Evolutionary conservation across 2,113 vertebrate genomes (phyloP).

Genomic region (Danionella cerebrum): DNA sequence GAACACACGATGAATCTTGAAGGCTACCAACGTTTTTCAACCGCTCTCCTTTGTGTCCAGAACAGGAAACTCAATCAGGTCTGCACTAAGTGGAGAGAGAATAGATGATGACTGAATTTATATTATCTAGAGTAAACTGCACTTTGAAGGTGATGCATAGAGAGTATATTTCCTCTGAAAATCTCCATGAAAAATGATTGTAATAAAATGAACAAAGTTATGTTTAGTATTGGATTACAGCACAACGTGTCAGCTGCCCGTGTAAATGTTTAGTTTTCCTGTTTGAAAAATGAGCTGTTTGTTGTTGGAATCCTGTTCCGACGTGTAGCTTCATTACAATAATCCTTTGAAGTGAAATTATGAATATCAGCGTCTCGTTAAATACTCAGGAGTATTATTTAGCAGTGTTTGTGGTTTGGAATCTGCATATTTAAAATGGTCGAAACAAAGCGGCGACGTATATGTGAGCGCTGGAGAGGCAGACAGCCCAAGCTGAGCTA

Average conservation of each 20-base stretch:
- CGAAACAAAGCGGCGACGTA: neutral
- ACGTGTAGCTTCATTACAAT: neutral
- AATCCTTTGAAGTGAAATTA: constrained; percentile 11
- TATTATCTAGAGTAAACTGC: no score
- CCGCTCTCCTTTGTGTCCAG: no score
- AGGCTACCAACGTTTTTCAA: no score
- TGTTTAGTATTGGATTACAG: neutral
- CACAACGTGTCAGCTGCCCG: no score
- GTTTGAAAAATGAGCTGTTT: neutral
- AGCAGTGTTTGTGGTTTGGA: neutral
- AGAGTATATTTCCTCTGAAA: neutral
- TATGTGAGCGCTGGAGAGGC: neutral
- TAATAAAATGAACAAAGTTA: neutral
- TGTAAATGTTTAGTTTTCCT: neutral
- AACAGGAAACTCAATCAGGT: no score
- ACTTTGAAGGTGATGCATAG: no score
- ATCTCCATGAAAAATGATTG: neutral
- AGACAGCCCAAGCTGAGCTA: constrained; percentile 12
- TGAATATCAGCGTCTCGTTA: neutral
- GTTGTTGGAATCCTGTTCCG: neutral
- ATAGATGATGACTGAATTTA: no score
- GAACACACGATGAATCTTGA: neutral
- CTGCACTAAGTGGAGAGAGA: no score
- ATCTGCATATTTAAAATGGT: neutral
- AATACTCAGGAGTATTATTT: neutral